Evolutionary conservation across 2,797 vertebrate genomes (phyloP).

Genomic region (Euthynnus affinis): DNA sequence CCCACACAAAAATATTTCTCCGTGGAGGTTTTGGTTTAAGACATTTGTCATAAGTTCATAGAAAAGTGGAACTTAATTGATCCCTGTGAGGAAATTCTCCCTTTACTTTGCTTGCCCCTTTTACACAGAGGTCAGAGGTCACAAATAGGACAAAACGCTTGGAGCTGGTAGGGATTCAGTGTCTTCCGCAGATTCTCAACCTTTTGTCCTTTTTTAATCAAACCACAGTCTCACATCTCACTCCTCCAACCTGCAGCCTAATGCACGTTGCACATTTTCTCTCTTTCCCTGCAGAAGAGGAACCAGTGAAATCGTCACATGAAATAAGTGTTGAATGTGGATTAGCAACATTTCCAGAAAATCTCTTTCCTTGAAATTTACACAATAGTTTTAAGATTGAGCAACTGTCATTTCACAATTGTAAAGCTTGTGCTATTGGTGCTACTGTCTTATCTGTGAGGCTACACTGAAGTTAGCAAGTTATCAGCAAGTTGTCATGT

Average conservation of each 20-base stretch:
- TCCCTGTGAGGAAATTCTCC: slow-evolving; percentile 24
- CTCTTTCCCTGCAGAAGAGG: slow-evolving; percentile 46
- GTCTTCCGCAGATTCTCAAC: slow-evolving; percentile 37
- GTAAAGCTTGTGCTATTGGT: neutral
- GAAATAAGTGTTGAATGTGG: slow-evolving; percentile 8
- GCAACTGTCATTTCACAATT: slow-evolving; percentile 75
- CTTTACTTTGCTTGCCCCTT: slow-evolving; percentile 2
- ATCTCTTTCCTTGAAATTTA: slow-evolving; percentile 68
- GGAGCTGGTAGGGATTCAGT: slow-evolving; percentile 17
- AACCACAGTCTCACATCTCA: neutral
- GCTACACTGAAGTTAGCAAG: slow-evolving; percentile 3
- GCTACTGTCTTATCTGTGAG: slow-evolving; percentile 9
- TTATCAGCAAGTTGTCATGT: slow-evolving; percentile 46
- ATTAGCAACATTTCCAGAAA: slow-evolving; percentile 68
- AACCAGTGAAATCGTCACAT: slow-evolving; percentile 31
- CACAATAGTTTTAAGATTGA: slow-evolving; percentile 71
- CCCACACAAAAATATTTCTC: slow-evolving; percentile 47
- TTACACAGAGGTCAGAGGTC: slow-evolving; percentile 51
- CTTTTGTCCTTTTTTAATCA: neutral
- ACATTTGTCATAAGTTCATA: slow-evolving; percentile 44
- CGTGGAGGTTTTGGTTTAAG: slow-evolving; percentile 31
- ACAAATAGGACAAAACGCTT: slow-evolving; percentile 49
- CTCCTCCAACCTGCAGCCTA: slow-evolving; percentile 9
- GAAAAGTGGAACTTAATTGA: slow-evolving; percentile 41
- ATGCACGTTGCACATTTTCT: neutral